phyloP scores from a whole-genome alignment of 2,113 vertebrate species.

The Brienomyrus brachyistius region DNA sequence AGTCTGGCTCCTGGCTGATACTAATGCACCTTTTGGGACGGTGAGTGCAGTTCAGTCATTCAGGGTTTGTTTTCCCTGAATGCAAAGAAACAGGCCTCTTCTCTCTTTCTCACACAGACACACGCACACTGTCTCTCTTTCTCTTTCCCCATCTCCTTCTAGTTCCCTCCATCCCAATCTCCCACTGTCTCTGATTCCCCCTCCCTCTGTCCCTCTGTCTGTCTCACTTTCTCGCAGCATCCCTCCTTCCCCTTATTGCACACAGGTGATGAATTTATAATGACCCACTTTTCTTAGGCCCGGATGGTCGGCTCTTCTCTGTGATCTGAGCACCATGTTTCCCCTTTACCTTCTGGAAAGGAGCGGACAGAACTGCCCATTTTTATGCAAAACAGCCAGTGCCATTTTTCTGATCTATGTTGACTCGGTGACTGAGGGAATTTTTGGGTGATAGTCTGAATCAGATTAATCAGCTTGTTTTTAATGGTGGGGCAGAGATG shows the following conservation, averaged over 20 bases:
- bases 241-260: not conserved
- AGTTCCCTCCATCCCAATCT: not conserved
- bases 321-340: not conserved
- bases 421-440: not conserved
- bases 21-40: not conserved
- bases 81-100: not conserved
- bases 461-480: not conserved
- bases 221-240: not conserved
- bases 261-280: slow-evolving; percentile 5
- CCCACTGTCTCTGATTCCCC: slow-evolving; percentile 36
- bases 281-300: slow-evolving; percentile 8
- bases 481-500: not conserved
- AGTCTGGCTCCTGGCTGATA: not conserved
- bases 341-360: not conserved
- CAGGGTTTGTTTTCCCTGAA: not conserved
- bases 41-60: not conserved
- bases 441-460: not conserved
- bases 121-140: not conserved
- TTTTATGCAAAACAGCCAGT: not conserved
- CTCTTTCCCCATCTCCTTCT: not conserved
- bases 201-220: not conserved
- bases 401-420: not conserved
- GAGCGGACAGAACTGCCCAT: not conserved
- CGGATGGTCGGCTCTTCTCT: not conserved
- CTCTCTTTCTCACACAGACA: not conserved